A percentile compares a stretch with the other conserved stretches of the same genome.
Conservation (phyloP, 2,888 invertebrate genomes). For the Stenurella melanura region DNA sequence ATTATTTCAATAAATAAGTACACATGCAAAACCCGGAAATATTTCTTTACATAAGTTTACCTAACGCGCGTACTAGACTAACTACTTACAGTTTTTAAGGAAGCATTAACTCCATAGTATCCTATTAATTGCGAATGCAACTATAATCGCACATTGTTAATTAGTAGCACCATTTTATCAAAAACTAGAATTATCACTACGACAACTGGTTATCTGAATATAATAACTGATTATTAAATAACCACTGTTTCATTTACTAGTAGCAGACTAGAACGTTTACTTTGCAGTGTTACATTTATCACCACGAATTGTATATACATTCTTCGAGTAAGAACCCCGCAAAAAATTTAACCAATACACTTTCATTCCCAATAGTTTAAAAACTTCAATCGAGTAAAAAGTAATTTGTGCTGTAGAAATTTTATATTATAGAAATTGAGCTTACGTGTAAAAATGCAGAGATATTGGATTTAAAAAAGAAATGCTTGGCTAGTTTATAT, state of each 20-base stretch:
- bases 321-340: slow-evolving; percentile 1
- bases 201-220: slow-evolving; percentile 9
- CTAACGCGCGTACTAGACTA: background rate
- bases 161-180: slow-evolving; percentile 16
- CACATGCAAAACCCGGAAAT: background rate
- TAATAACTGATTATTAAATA: slow-evolving; percentile 16
- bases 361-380: slow-evolving; percentile 32
- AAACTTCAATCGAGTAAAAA: slow-evolving; percentile 24
- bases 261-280: slow-evolving; percentile 29
- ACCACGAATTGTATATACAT: slow-evolving; percentile 2
- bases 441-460: background rate
- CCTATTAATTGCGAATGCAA: background rate
- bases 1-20: no score
- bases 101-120: slow-evolving; percentile 24
- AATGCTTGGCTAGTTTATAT: background rate
- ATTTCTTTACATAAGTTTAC: background rate
- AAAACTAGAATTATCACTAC: slow-evolving; percentile 4
- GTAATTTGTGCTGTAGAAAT: slow-evolving; percentile 22
- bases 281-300: slow-evolving; percentile 15
- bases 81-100: slow-evolving; percentile 27
- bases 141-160: slow-evolving; percentile 21
- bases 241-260: slow-evolving; percentile 5
- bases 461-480: background rate
- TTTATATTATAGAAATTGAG: slow-evolving; percentile 14
- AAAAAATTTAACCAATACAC: slow-evolving; percentile 29